Conservation (phyloP, 2,797 vertebrate species). For the Malacoraja senta region DNA sequence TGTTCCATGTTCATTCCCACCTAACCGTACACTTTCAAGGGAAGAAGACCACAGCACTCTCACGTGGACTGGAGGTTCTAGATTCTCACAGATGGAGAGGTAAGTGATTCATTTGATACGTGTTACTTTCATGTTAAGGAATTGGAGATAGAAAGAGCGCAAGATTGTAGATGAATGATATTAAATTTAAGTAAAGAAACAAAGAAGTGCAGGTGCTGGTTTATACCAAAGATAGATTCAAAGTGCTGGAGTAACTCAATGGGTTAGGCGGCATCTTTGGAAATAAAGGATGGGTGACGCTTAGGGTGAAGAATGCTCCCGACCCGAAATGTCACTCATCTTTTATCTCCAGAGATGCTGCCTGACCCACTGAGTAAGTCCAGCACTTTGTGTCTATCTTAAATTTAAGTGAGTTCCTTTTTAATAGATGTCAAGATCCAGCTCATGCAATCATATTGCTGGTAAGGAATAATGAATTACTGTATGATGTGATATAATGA, state of each 20-base stretch:
- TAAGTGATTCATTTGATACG: constrained; percentile 47
- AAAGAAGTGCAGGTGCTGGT: too few relatives aligned
- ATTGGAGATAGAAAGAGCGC: not conserved
- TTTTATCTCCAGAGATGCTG: too few relatives aligned
- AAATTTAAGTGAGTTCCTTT: not conserved
- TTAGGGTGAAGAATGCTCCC: too few relatives aligned
- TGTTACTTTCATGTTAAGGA: not conserved
- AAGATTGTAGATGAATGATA: not conserved
- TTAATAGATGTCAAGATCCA: not conserved
- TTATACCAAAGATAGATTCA: too few relatives aligned
- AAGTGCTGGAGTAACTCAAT: too few relatives aligned
- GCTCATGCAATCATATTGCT: not conserved
- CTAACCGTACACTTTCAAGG: constrained; percentile 51
- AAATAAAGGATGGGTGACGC: too few relatives aligned
- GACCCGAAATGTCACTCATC: too few relatives aligned
- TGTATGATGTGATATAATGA: not conserved
- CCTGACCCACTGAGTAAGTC: too few relatives aligned
- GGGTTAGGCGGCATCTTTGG: too few relatives aligned
- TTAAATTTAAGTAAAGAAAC: not conserved
- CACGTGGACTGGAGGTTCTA: constrained; percentile 71
- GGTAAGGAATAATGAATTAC: not conserved
- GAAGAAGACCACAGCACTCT: constrained; percentile 62
- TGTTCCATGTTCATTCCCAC: constrained; percentile 64
- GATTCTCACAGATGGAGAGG: constrained; percentile 69
- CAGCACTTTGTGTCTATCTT: too few relatives aligned